Conservation (phyloP, 2,888 invertebrate genomes). For the Diplolepis rosae region DNA sequence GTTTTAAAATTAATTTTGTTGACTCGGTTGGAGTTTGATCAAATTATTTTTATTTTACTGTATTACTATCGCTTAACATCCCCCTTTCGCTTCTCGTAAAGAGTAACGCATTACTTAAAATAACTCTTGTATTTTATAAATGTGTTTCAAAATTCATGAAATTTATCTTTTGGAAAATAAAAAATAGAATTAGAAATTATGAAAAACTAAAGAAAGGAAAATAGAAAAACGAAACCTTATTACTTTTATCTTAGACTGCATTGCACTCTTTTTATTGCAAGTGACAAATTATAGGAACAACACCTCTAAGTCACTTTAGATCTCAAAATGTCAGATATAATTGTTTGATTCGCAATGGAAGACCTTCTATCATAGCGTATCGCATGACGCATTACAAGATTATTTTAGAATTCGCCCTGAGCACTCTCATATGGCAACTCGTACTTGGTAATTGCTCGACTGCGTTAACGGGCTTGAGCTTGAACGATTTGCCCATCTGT, state of each 20-base stretch:
- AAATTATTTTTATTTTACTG: too few species aligned
- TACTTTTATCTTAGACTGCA: background rate
- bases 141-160: too few species aligned
- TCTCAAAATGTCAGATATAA: conserved; percentile 34
- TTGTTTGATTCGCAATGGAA: conserved; percentile 35
- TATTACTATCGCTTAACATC: too few species aligned
- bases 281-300: background rate
- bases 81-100: too few species aligned
- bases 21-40: too few species aligned
- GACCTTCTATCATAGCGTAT: conserved; percentile 33
- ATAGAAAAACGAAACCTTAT: background rate
- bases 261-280: background rate
- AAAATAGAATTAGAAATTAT: too few species aligned
- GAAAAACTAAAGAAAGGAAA: too few species aligned
- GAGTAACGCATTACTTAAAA: too few species aligned
- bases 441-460: conserved; percentile 36
- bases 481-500: conserved; percentile 45
- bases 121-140: too few species aligned
- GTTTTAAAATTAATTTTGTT: too few species aligned
- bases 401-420: conserved; percentile 19
- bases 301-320: background rate
- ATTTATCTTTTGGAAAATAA: too few species aligned
- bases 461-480: conserved; percentile 39
- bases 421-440: conserved; percentile 32
- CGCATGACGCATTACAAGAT: conserved; percentile 31